These are phyloP conservation scores for Lipotes vexillifer DNA, from an alignment of 2,113 vertebrate species.

Conservation along the genomic window DNA sequence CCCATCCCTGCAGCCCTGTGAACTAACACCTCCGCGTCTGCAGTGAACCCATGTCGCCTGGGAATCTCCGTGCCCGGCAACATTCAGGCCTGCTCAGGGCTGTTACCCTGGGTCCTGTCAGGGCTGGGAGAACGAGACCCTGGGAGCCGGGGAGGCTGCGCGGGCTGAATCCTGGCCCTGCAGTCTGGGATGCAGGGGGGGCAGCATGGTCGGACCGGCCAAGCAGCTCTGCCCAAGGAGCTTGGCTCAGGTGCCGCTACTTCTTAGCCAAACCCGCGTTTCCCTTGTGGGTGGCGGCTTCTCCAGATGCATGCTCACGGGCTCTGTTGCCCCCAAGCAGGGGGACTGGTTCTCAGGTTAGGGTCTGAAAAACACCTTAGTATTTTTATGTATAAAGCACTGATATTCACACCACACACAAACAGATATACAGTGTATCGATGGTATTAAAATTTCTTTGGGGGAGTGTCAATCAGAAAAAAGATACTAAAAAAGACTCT, in stretches of 20 bases:
- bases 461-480: neutral
- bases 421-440: neutral
- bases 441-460: neutral
- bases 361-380: neutral
- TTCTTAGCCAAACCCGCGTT: neutral
- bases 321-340: neutral
- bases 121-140: no score
- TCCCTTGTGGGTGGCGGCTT: neutral
- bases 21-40: no score
- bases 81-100: neutral
- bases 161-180: neutral
- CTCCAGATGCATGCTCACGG: neutral
- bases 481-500: neutral
- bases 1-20: neutral
- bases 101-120: neutral
- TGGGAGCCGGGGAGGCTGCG: accelerated
- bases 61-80: neutral
- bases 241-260: neutral
- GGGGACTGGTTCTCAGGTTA: neutral
- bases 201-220: no score
- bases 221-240: neutral
- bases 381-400: neutral
- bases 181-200: neutral
- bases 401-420: neutral
- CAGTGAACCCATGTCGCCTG: no score